A percentile compares a stretch with the other conserved stretches of the same genome.
Evolutionary conservation across 2,113 vertebrate genomes (phyloP).

Genomic region (Crotalus viridis): DNA sequence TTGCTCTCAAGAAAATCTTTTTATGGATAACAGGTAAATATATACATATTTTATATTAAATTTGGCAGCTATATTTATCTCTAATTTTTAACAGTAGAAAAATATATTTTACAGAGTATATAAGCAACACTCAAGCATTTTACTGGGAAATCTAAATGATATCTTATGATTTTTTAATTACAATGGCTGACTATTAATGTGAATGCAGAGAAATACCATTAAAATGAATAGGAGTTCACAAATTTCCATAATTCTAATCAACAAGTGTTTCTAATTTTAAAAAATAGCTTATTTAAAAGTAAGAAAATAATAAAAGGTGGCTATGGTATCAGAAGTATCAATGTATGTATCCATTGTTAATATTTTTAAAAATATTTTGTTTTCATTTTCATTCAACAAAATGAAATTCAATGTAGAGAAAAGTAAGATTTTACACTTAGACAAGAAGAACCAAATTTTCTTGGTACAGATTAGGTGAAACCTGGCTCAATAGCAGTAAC

Average conservation of each 20-base stretch:
- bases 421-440: no score
- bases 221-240: background rate
- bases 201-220: background rate
- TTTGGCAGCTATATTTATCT: conserved; percentile 30
- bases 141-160: background rate
- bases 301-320: background rate
- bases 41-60: conserved; percentile 40
- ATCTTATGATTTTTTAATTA: background rate
- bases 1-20: conserved; percentile 83
- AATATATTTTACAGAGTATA: background rate
- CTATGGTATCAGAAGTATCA: background rate
- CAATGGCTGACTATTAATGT: background rate
- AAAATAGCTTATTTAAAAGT: conserved; percentile 1
- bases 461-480: no score
- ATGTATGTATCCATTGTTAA: background rate
- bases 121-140: background rate
- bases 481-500: no score
- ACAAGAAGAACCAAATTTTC: no score
- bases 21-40: conserved; percentile 85
- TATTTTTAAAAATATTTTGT: conserved; percentile 50
- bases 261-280: conserved; percentile 4
- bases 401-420: no score
- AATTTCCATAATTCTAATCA: background rate
- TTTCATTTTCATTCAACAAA: conserved; percentile 63
- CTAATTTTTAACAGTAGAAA: conserved; percentile 8